A percentile compares a stretch with the other conserved stretches of the same genome.
Evolutionary conservation across 2,888 invertebrate species (phyloP).

Genomic region (Caenorhabditis sinica): DNA sequence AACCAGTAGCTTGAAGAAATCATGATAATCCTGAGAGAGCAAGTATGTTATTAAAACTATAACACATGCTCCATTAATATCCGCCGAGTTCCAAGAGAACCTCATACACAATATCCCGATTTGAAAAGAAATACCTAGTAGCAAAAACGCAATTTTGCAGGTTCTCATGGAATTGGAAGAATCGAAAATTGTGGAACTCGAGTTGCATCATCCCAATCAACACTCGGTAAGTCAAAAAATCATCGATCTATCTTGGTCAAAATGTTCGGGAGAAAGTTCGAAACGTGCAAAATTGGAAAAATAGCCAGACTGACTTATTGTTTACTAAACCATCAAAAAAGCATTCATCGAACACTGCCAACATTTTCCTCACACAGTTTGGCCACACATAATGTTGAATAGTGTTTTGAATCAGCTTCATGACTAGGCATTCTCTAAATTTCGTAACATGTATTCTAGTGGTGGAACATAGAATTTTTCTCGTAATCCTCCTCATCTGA

Average conservation of each 20-base stretch:
- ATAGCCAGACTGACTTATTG: conserved; percentile 18
- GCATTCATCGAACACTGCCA: background rate
- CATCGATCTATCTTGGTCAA: background rate
- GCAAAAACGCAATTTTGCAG: conserved; percentile 52
- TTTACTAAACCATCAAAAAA: conserved; percentile 48
- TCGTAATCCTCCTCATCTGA: background rate
- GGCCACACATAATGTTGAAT: conserved; percentile 31
- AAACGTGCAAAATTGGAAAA: background rate
- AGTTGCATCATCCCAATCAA: conserved; percentile 73
- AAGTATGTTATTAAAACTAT: background rate
- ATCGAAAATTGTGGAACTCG: conserved; percentile 72
- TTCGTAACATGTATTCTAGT: background rate
- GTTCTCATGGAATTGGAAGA: conserved; percentile 77
- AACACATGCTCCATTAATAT: background rate
- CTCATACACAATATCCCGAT: background rate
- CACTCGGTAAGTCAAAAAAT: conserved; percentile 54
- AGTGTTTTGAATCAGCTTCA: conserved; percentile 17
- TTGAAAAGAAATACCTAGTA: background rate
- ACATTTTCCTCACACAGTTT: conserved; percentile 8
- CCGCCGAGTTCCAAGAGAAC: background rate
- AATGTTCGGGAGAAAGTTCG: background rate
- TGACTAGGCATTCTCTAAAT: conserved; percentile 3
- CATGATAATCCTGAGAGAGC: conserved; percentile 16
- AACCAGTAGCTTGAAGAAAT: background rate
- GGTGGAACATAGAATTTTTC: background rate